Evolutionary conservation across 2,888 invertebrate genomes (phyloP), one percentile per base, ranked within the genome.

Genomic region (Spodoptera littoralis): DNA sequence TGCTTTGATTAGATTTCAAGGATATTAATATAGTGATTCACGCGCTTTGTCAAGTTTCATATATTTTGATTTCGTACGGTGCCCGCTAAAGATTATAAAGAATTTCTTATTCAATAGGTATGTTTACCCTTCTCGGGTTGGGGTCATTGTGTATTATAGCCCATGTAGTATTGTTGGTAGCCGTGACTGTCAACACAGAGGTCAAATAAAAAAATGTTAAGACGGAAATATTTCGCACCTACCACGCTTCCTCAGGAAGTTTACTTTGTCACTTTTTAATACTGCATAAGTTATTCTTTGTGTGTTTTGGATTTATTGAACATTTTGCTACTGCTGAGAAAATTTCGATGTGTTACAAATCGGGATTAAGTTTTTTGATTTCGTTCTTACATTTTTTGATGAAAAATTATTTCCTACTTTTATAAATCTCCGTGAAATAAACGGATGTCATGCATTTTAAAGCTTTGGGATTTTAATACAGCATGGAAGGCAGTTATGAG

Each of bases 1-100:
- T 93, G 93, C 89, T 85, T 90, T 90, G 93, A 94, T 94, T 92
- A 90, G 89, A 93, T 94, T 94, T 93, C 92, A 93, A 94, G 94
- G 91, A 92, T 93, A 93, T 93, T 94, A 94, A 93, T 93, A 89
- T 87, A 87, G 89, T 90, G 89, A 93, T 92, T 93, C 93, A 92
- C 89, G 88, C 89, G 77, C 85, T 88, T 85, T 89, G 89, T 90
- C 89, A 89, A 88, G 89, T 89, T 89, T 92, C 91, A 93, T 94
- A 94, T 91, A 88, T 93, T 89, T 80, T 87, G 88, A 94, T 93
- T 94, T 88, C 86, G 70, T 90, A 92, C 90, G 93, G 89, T 90
- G 86, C 79, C 85, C 56, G 62, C 65, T 77, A 77, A 85, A 79
- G 87, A 85, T 90, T 87, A 84, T 88, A 87, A 84, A 84, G 85